phyloP scores from a whole-genome alignment of 2,797 vertebrate genomes.

The Darevskia mixta region DNA sequence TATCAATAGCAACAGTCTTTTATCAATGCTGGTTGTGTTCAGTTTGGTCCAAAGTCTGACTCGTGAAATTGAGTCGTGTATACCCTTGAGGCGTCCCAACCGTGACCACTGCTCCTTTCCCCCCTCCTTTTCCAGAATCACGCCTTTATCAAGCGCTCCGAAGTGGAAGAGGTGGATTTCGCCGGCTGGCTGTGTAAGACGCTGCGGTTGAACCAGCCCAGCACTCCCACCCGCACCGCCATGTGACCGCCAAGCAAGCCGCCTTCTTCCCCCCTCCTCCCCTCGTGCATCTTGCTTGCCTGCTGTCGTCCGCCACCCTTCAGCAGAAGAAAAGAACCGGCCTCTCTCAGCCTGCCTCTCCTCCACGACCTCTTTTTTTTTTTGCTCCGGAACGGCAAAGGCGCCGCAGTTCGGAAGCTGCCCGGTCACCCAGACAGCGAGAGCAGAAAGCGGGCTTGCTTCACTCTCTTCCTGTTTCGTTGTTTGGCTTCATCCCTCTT shows the following conservation, averaged over 20 bases:
- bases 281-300: conserved; percentile 33
- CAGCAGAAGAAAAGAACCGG: conserved; percentile 53
- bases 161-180: conserved; percentile 96
- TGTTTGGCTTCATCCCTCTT: background rate
- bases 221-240: conserved; percentile 91
- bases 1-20: too few relatives aligned
- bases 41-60: too few relatives aligned
- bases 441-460: background rate
- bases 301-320: conserved; percentile 31
- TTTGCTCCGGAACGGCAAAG: background rate
- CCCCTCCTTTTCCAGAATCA: conserved; percentile 83
- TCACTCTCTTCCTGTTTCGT: background rate
- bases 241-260: conserved; percentile 73
- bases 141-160: conserved; percentile 94
- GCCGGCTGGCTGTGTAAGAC: conserved; percentile 95
- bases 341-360: conserved; percentile 42
- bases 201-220: conserved; percentile 93
- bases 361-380: background rate
- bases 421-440: rapidly evolving
- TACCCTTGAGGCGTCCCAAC: background rate
- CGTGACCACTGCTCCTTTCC: background rate
- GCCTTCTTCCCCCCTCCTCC: background rate
- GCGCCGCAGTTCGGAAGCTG: conserved; percentile 6
- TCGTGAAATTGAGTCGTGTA: too few relatives aligned
- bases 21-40: too few relatives aligned